Percentiles rank a stretch among this genome's conserved stretches.
Conservation (phyloP, 2,888 invertebrate species). For the Aphidius colemani region DNA sequence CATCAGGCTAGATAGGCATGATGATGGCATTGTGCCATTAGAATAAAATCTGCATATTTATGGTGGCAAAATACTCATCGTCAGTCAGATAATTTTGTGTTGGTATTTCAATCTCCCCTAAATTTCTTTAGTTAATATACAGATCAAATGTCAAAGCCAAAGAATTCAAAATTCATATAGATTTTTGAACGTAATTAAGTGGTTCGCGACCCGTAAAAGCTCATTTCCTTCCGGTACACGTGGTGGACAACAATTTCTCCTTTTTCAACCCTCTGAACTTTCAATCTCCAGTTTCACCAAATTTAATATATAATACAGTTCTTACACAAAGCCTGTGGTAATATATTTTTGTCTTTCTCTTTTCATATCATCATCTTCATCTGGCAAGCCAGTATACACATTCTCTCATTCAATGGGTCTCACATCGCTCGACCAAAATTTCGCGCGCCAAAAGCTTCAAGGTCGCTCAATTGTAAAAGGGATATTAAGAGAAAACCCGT, state of each 20-base stretch:
- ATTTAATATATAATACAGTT: conserved; percentile 51
- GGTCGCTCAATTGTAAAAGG: conserved; percentile 9
- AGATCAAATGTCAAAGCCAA: conserved; percentile 33
- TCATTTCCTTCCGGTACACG: conserved; percentile 23
- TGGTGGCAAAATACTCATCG: conserved; percentile 35
- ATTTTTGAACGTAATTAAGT: conserved; percentile 21
- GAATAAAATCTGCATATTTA: neutral
- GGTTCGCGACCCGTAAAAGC: conserved; percentile 17
- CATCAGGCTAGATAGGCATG: too few species aligned
- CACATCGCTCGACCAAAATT: conserved; percentile 21
- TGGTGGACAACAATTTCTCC: conserved; percentile 11
- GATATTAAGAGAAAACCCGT: neutral
- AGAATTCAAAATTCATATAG: neutral
- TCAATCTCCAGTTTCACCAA: conserved; percentile 42
- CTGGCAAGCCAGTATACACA: conserved; percentile 3
- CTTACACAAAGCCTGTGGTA: conserved; percentile 13
- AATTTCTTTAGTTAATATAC: conserved; percentile 39
- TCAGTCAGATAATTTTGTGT: conserved; percentile 46
- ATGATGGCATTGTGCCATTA: too few species aligned
- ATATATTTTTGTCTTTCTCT: neutral
- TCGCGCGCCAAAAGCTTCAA: conserved; percentile 5
- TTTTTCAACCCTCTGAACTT: conserved; percentile 8
- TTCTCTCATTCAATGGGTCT: conserved; percentile 37
- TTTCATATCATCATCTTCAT: neutral
- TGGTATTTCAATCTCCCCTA: conserved; percentile 24